Conservation (phyloP, 2,888 invertebrate species). For the Parnassius smintheus region DNA sequence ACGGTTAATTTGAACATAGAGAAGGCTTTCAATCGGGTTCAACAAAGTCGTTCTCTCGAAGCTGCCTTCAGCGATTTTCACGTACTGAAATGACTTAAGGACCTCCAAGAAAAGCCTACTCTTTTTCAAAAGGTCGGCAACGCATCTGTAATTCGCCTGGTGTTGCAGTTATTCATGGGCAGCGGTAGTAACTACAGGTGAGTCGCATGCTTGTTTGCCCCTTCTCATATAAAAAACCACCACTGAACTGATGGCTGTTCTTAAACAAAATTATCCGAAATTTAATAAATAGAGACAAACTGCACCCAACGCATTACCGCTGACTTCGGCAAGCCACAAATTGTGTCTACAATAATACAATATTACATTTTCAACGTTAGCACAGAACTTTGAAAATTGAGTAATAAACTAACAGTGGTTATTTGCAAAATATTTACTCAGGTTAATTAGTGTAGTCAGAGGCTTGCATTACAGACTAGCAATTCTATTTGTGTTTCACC, state of each 20-base stretch:
- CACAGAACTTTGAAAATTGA: slow-evolving; percentile 21
- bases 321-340: slow-evolving; percentile 17
- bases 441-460: slow-evolving; percentile 67
- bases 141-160: too few species aligned
- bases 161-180: too few species aligned
- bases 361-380: slow-evolving; percentile 15
- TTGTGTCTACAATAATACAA: slow-evolving; percentile 25
- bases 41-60: too few species aligned
- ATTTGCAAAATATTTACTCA: slow-evolving; percentile 58
- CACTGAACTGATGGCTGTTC: background rate
- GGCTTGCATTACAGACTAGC: slow-evolving; percentile 47
- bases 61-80: too few species aligned
- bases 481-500: slow-evolving; percentile 52
- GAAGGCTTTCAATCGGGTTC: too few species aligned
- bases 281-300: slow-evolving; percentile 9
- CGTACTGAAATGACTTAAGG: too few species aligned
- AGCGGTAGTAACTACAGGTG: too few species aligned
- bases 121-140: too few species aligned
- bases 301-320: slow-evolving; percentile 7
- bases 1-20: too few species aligned
- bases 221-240: too few species aligned
- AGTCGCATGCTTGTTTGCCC: too few species aligned
- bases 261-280: slow-evolving; percentile 14
- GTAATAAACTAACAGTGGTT: slow-evolving; percentile 20
- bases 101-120: too few species aligned